Percentiles rank a stretch among this genome's conserved stretches.
Conservation (phyloP, 92 coral and sea anemone genomes). For the Parazoanthus swiftii region DNA sequence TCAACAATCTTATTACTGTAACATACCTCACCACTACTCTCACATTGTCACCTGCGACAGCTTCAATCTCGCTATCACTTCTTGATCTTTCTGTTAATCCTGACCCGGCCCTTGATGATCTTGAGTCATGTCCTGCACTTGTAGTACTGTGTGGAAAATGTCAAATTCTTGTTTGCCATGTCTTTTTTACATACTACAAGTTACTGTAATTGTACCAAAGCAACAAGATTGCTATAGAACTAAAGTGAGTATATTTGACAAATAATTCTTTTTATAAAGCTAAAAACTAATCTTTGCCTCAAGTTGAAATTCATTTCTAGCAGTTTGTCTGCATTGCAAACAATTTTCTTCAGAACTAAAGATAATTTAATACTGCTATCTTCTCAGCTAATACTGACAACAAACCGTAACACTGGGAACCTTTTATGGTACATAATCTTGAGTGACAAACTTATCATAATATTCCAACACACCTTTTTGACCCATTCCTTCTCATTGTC, state of each 20-base stretch:
- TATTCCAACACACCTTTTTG: background rate
- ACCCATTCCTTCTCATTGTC: background rate
- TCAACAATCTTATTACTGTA: background rate
- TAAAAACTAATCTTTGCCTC: too few relatives aligned
- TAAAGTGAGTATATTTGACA: too few relatives aligned
- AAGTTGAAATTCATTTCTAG: too few relatives aligned
- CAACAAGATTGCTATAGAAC: too few relatives aligned
- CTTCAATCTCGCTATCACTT: slow-evolving; percentile 56
- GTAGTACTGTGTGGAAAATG: background rate
- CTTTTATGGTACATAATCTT: too few relatives aligned
- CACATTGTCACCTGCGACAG: slow-evolving; percentile 68
- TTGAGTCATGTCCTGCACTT: background rate
- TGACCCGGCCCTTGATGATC: slow-evolving; percentile 63
- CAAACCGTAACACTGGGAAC: too few relatives aligned
- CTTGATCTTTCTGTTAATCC: slow-evolving; percentile 64
- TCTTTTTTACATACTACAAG: background rate
- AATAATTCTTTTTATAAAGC: too few relatives aligned
- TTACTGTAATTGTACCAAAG: too few relatives aligned
- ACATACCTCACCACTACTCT: slow-evolving; percentile 92
- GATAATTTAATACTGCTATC: too few relatives aligned
- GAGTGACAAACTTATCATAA: background rate
- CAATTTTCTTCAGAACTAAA: too few relatives aligned
- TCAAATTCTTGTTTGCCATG: background rate
- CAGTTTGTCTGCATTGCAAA: too few relatives aligned
- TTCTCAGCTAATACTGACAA: too few relatives aligned